These are phyloP conservation scores for Mugil cephalus DNA, from an alignment of 2,113 vertebrate genomes.

Conservation along the genomic window DNA sequence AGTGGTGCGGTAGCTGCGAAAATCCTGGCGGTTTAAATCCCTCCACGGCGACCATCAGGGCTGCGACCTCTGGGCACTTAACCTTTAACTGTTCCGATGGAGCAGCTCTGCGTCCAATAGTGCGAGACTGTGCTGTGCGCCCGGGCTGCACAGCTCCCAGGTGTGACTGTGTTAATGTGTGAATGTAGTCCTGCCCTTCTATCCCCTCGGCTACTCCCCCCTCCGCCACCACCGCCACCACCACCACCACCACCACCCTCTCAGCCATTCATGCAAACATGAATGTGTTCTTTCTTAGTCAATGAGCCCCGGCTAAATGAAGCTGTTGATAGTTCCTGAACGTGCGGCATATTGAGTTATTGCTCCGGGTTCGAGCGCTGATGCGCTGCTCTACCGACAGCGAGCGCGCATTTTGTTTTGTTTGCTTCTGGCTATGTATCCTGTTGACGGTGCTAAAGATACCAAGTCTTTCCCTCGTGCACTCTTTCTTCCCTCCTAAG, in stretches of 20 bases:
- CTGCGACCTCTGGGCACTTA: constrained; percentile 65
- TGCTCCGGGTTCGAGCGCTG: constrained; percentile 22
- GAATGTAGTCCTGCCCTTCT: constrained; percentile 38
- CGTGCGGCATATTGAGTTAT: constrained; percentile 28
- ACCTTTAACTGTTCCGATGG: constrained; percentile 71
- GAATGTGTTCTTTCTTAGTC: constrained; percentile 50
- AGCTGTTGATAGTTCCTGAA: constrained; percentile 40
- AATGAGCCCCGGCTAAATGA: constrained; percentile 45
- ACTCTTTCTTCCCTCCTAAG: constrained; percentile 46
- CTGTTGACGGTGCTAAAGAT: constrained; percentile 71
- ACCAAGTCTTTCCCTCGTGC: constrained; percentile 52
- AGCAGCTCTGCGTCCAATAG: constrained; percentile 53
- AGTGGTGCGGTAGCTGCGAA: constrained; percentile 64
- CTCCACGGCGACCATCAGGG: constrained; percentile 61
- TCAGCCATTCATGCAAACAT: constrained; percentile 56
- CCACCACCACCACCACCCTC: too few species aligned
- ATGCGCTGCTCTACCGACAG: neutral
- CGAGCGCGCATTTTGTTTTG: constrained; percentile 14
- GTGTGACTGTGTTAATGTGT: constrained; percentile 68
- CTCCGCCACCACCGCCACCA: too few species aligned
- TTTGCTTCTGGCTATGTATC: constrained; percentile 36
- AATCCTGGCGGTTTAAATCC: constrained; percentile 62
- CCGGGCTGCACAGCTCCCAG: constrained; percentile 56
- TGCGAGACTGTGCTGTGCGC: constrained; percentile 37
- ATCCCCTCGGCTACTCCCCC: constrained; percentile 31